These are phyloP conservation scores for Meghimatium bilineatum DNA, from an alignment of 2,888 invertebrate species.

Conservation along the genomic window DNA sequence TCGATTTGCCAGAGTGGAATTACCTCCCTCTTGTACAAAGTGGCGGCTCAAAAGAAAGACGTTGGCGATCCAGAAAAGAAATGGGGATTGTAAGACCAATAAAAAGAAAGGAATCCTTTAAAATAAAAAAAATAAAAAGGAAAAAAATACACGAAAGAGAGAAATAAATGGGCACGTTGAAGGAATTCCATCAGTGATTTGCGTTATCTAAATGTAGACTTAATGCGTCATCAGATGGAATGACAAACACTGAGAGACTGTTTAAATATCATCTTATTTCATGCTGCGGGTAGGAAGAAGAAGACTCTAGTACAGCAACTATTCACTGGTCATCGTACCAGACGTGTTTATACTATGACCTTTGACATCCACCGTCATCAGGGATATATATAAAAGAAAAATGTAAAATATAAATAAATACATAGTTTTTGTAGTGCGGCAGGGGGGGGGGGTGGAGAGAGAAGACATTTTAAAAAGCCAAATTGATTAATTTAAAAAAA, in stretches of 20 bases:
- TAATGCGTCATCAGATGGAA: conserved; percentile 37
- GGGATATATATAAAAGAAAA: background rate
- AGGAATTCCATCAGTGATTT: conserved; percentile 40
- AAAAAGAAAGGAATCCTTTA: background rate
- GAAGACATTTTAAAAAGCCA: too few relatives aligned
- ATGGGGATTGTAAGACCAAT: background rate
- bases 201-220: conserved; percentile 31
- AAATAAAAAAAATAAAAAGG: background rate
- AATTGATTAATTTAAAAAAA: too few relatives aligned
- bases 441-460: too few relatives aligned
- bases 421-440: too few relatives aligned
- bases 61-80: conserved; percentile 13
- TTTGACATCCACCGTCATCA: background rate
- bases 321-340: background rate
- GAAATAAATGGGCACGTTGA: conserved; percentile 3
- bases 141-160: conserved; percentile 2
- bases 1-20: conserved; percentile 35
- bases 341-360: background rate
- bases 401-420: too few relatives aligned
- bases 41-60: conserved; percentile 19
- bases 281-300: background rate
- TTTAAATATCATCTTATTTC: conserved; percentile 33
- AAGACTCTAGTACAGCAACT: background rate
- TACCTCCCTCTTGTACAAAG: conserved; percentile 31
- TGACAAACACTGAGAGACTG: conserved; percentile 36